Percentiles rank a stretch among this genome's conserved stretches.
These are phyloP conservation scores for Ceyx erithaca DNA, from an alignment of 2,797 vertebrate species.

Conservation along the genomic window DNA sequence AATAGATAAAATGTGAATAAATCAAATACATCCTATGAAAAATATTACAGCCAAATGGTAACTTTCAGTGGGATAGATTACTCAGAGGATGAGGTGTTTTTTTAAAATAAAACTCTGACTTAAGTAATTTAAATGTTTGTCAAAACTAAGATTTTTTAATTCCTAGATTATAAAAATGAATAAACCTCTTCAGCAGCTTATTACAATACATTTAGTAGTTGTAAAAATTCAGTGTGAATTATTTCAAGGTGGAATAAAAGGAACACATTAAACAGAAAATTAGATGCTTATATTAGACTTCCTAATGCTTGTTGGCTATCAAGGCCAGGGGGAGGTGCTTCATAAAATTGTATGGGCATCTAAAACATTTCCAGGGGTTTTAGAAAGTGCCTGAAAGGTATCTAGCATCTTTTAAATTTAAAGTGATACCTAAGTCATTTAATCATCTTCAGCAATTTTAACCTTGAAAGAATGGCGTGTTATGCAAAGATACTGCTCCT, in stretches of 20 bases:
- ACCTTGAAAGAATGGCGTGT: neutral
- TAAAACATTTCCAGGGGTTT: neutral
- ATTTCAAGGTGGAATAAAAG: neutral
- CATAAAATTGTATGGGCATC: neutral
- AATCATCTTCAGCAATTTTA: neutral
- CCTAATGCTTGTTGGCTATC: neutral
- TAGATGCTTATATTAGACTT: neutral
- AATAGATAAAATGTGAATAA: slow-evolving; percentile 12
- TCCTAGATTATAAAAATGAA: neutral
- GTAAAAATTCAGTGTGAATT: neutral
- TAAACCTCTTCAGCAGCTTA: neutral
- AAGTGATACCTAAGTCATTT: neutral
- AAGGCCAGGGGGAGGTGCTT: neutral
- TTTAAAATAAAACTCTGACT: neutral
- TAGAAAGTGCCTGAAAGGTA: neutral
- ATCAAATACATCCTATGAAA: neutral
- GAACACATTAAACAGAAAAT: neutral
- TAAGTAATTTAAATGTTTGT: neutral
- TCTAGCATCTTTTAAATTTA: neutral
- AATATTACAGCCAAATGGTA: neutral
- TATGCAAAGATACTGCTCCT: neutral
- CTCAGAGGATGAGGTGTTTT: neutral
- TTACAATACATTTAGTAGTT: neutral
- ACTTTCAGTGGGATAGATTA: neutral
- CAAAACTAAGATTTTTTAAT: neutral